Evolutionary conservation across 2,113 vertebrate genomes (phyloP), one percentile per base, ranked within the genome.

Genomic region (Triplophysa siluroides): DNA sequence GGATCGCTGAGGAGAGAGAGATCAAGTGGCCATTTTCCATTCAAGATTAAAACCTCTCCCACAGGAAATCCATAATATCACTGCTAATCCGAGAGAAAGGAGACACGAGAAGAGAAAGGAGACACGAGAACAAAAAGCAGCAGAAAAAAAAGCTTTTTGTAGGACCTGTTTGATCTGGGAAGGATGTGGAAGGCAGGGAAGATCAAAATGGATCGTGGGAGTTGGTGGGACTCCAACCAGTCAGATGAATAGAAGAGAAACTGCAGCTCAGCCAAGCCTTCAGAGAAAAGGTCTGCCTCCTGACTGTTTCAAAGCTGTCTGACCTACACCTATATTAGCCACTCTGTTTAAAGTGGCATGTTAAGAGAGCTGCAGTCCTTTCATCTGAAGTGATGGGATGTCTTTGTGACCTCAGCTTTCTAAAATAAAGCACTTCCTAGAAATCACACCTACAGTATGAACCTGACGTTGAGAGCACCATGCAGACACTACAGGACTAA

Each of bases 261-360:
- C 12, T 24, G 14, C 21, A 21, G 18, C 62, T 64, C 52, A 68
- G 79, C 52, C 78, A 82, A n/a, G 24, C 84, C 29, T 24, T 33
- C 58, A 71, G 63, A 83, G 65, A 52, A 83, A 86, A 83, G 76
- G 78, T 58, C 77, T n/a, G 13, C 76, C 63, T 70, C 75, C 83
- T 29, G 76, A 50, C 33, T 43, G 41, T 78, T 84, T 83, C 83
- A 90, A 91, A 90, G 83, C 54, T 62, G 68, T 79, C 76, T 19
- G 69, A 75, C 76, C 78, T 38, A 78, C 52, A 73, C 12, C 56
- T 1, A 24, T 43, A 85, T 89, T 78, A 83, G n/a, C 66, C 47
- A 89, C 88, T 91, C 90, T 86, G 67, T 87, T 91, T 91, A 68
- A 89, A 86, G 88, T 86, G 60, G 47, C 70, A 54, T n/a, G 54